Conservation (phyloP, 2,888 invertebrate species). For the Drepanosiphum platanoidis region DNA sequence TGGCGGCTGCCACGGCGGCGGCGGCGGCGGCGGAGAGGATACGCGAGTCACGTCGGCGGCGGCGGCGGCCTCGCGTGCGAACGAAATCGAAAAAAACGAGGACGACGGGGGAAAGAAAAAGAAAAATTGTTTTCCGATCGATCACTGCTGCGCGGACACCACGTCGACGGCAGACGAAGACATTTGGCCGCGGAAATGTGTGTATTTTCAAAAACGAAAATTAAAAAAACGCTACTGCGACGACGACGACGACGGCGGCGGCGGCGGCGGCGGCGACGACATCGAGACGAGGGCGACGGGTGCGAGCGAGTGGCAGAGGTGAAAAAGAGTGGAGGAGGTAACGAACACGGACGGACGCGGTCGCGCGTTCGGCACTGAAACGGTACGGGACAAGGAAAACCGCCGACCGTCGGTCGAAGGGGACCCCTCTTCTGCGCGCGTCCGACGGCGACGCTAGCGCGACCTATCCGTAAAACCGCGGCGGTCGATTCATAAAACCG, state of each 20-base stretch:
- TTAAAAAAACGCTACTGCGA: neutral
- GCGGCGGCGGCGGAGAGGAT: neutral
- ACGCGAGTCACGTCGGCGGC: neutral
- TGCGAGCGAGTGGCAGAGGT: no score
- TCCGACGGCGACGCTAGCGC: neutral
- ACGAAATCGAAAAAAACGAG: no score
- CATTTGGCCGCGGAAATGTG: no score
- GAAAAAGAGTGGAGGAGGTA: no score
- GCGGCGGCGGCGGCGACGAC: neutral
- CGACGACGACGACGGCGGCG: neutral
- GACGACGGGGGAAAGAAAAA: no score
- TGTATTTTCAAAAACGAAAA: no score
- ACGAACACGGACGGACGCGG: neutral
- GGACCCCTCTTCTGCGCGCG: neutral
- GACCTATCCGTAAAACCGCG: neutral
- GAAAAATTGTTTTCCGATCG: no score
- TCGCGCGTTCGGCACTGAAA: neutral
- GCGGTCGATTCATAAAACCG: slow-evolving; percentile 17
- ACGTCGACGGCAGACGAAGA: no score
- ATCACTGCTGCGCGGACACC: no score
- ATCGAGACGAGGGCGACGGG: neutral
- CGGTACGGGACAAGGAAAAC: neutral
- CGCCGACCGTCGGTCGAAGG: neutral
- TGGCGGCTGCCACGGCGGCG: neutral
- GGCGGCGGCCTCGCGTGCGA: no score